A percentile compares a stretch with the other conserved stretches of the same genome.
Evolutionary conservation across 2,113 vertebrate genomes (phyloP).

Genomic region (Hippocampus abdominalis): DNA sequence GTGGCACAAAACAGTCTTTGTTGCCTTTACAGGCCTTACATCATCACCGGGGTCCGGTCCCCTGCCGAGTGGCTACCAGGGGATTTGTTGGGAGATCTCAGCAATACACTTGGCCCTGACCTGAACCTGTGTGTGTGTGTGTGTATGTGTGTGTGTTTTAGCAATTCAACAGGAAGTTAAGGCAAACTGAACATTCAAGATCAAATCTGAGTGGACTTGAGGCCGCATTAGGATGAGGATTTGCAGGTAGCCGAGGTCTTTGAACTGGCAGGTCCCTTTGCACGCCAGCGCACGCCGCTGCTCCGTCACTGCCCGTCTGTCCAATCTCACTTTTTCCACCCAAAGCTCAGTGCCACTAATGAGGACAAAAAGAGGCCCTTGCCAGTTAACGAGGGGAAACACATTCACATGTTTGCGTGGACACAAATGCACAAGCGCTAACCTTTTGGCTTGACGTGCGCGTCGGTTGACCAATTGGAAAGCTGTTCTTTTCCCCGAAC

Average conservation of each 20-base stretch:
- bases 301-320: conserved; percentile 31
- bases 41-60: conserved; percentile 40
- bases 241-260: conserved; percentile 6
- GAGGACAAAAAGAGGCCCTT: conserved; percentile 33
- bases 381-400: conserved; percentile 37
- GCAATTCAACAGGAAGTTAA: background rate
- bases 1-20: conserved; percentile 54
- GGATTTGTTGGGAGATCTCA: conserved; percentile 18
- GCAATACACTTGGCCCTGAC: conserved; percentile 14
- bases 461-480: conserved; percentile 21
- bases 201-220: conserved; percentile 7
- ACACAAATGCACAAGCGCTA: conserved; percentile 25
- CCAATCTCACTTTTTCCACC: conserved; percentile 66
- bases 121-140: conserved; percentile 15
- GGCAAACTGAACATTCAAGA: background rate
- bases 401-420: conserved; percentile 44
- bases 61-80: conserved; percentile 1
- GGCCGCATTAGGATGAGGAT: conserved; percentile 30
- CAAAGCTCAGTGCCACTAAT: conserved; percentile 43
- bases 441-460: conserved; percentile 31
- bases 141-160: background rate
- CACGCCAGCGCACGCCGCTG: conserved; percentile 8
- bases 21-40: conserved; percentile 48
- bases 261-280: conserved; percentile 25
- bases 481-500: conserved; percentile 37